phyloP scores from a whole-genome alignment of 30 jellyfish, hydroid and myxozoan species.

The Aurelia aurita region DNA sequence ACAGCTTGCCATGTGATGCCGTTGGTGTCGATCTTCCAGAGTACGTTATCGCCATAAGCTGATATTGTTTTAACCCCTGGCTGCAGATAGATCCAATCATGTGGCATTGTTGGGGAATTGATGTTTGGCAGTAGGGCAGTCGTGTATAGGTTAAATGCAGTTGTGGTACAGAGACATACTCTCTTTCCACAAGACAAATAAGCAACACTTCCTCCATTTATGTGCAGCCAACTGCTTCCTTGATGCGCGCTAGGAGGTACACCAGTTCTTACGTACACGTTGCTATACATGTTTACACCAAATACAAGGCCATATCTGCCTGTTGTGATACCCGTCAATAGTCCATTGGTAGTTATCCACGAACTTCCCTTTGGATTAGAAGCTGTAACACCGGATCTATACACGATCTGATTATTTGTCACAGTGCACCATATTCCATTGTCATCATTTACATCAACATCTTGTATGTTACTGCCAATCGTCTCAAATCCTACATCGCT shows the following conservation, averaged over 20 bases:
- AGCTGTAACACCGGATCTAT: conserved; percentile 13
- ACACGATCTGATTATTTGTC: neutral
- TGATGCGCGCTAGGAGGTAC: neutral
- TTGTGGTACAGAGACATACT: no score
- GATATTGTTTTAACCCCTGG: neutral
- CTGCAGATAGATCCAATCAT: neutral
- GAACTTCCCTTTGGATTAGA: conserved; percentile 17
- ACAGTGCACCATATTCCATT: neutral
- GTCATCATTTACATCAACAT: neutral
- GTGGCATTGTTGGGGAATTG: no score
- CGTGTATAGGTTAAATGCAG: no score
- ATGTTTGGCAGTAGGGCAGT: no score
- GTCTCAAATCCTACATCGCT: neutral
- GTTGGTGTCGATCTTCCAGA: conserved; percentile 27
- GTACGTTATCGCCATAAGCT: conserved; percentile 17
- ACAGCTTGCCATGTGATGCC: conserved; percentile 27
- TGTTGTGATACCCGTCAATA: neutral
- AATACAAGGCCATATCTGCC: conserved; percentile 32
- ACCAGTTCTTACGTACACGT: conserved; percentile 1
- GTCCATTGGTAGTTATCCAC: conserved; percentile 1
- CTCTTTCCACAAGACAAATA: no score
- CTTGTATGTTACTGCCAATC: neutral
- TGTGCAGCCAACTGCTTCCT: neutral
- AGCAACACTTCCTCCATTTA: no score
- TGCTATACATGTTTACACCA: neutral